Conservation (phyloP, 1,140 invertebrate genomes). For the Artemia franciscana region DNA sequence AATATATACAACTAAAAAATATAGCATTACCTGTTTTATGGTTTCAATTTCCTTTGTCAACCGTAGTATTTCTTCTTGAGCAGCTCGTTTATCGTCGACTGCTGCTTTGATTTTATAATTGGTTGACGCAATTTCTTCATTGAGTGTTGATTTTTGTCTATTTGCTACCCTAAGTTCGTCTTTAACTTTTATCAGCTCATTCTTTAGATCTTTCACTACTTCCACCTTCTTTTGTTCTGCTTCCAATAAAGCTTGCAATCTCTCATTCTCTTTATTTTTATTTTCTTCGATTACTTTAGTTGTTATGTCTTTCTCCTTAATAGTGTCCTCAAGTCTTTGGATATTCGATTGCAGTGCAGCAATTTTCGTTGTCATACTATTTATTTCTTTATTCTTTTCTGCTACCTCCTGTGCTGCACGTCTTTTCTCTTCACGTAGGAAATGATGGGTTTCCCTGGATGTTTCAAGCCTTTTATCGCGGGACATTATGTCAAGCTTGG, state of each 20-base stretch:
- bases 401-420: not conserved
- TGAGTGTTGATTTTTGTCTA: conserved; percentile 3
- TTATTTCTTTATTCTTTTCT: conserved; percentile 4
- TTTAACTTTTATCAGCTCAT: conserved; percentile 11
- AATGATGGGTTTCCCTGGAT: conserved; percentile 20
- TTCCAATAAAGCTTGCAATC: not conserved
- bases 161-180: conserved; percentile 7
- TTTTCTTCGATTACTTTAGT: conserved; percentile 13
- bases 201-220: conserved; percentile 4
- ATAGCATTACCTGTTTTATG: no score
- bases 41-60: no score
- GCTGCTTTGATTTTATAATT: not conserved
- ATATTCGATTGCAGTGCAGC: conserved; percentile 1
- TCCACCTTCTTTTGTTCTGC: conserved; percentile 2
- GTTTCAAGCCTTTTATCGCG: conserved; percentile 34
- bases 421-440: conserved; percentile 2
- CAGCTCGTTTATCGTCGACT: no score
- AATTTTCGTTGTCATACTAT: conserved; percentile 4
- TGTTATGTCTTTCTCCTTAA: conserved; percentile 10
- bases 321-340: conserved; percentile 12
- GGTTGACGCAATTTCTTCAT: not conserved
- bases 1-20: no score
- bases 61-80: no score
- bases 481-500: conserved; percentile 39
- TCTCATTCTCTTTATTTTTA: not conserved